Conservation (phyloP, 1,140 invertebrate species). For the Drosophila mojavensis region DNA sequence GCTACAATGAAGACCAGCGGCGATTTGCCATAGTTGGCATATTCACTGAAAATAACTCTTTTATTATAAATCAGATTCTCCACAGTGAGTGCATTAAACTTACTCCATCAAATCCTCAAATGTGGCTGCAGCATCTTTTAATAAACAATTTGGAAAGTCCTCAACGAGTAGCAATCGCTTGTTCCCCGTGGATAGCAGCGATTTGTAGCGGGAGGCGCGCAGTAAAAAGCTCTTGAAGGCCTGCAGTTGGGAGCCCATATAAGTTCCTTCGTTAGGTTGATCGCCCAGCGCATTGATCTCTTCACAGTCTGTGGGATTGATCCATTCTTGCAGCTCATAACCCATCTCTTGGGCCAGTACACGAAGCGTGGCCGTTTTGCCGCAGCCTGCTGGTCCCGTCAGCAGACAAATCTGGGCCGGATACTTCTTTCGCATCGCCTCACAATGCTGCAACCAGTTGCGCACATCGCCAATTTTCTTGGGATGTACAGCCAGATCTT, state of each 20-base stretch:
- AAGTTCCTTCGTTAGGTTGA: constrained; percentile 69
- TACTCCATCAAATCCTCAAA: constrained; percentile 88
- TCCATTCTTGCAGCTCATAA: constrained; percentile 88
- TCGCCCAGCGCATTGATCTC: constrained; percentile 61
- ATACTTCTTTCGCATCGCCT: constrained; percentile 77
- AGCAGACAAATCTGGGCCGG: constrained; percentile 87
- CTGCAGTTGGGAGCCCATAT: constrained; percentile 86
- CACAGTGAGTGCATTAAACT: constrained; percentile 56
- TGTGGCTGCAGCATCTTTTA: constrained; percentile 85
- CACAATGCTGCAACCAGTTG: constrained; percentile 84
- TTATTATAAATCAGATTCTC: background rate
- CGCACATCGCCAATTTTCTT: constrained; percentile 88
- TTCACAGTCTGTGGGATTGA: constrained; percentile 87
- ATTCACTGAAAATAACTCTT: constrained; percentile 85
- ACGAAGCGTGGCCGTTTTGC: constrained; percentile 88
- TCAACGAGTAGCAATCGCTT: constrained; percentile 88
- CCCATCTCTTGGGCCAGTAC: constrained; percentile 86
- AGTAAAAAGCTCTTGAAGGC: constrained; percentile 89
- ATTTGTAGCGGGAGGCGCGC: constrained; percentile 88
- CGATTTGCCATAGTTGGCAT: constrained; percentile 86
- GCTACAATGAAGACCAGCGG: constrained; percentile 90
- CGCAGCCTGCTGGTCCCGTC: constrained; percentile 89
- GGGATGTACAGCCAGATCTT: constrained; percentile 86
- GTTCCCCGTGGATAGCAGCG: constrained; percentile 85
- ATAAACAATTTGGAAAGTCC: constrained; percentile 90